Percentiles rank a stretch among this genome's conserved stretches.
Conservation (phyloP, 1,140 invertebrate genomes). For the Drosophila grimshawi region DNA sequence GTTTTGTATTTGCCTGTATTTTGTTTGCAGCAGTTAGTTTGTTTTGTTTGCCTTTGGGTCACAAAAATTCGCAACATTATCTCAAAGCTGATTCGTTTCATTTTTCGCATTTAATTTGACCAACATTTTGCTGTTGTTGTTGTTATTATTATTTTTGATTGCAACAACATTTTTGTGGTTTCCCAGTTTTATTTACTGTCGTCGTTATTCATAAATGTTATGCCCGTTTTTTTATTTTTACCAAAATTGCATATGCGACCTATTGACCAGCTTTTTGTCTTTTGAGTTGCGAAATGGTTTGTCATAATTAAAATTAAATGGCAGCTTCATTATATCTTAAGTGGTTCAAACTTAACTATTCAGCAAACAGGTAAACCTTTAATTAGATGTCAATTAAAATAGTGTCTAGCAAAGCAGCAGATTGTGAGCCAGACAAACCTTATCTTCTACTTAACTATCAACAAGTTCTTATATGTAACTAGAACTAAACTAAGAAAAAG, state of each 20-base stretch:
- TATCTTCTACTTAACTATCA: constrained; percentile 3
- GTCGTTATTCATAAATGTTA: constrained; percentile 59
- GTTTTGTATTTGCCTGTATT: constrained; percentile 12
- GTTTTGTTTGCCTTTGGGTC: constrained; percentile 36
- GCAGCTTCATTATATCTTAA: neutral
- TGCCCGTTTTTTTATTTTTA: constrained; percentile 25
- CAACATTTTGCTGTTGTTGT: constrained; percentile 38
- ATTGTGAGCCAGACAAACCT: neutral
- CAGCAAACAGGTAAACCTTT: neutral
- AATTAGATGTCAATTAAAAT: neutral
- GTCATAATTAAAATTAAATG: constrained; percentile 7
- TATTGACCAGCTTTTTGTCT: constrained; percentile 25
- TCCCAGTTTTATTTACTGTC: constrained; percentile 41
- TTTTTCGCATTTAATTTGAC: constrained; percentile 48
- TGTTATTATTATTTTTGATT: constrained; percentile 15
- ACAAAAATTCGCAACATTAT: constrained; percentile 65
- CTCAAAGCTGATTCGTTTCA: constrained; percentile 31
- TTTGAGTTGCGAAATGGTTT: constrained; percentile 18
- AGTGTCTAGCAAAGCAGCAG: neutral
- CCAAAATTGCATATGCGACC: constrained; percentile 8
- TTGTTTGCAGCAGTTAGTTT: constrained; percentile 25
- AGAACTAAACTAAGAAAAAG: neutral
- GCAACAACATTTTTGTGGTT: constrained; percentile 55
- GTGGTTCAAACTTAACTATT: neutral
- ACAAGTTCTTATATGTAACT: neutral